These are phyloP conservation scores for Yponomeuta cagnagella DNA, from an alignment of 2,888 invertebrate species.

Conservation along the genomic window DNA sequence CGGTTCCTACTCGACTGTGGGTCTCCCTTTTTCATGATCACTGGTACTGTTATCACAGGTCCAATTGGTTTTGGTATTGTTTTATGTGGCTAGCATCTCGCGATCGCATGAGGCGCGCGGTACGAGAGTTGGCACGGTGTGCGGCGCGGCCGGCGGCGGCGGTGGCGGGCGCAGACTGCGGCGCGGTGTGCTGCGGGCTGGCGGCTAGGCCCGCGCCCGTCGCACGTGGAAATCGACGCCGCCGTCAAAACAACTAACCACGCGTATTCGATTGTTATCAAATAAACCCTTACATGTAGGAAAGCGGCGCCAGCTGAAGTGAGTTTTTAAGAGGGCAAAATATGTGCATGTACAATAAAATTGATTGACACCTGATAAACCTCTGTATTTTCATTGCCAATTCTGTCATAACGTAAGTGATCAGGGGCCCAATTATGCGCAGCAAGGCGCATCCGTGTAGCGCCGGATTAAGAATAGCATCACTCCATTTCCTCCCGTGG, in stretches of 20 bases:
- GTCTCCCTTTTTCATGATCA: slow-evolving; percentile 17
- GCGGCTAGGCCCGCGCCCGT: slow-evolving; percentile 27
- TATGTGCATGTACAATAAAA: background rate
- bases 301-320: background rate
- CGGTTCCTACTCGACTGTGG: slow-evolving; percentile 9
- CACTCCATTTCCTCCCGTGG: too few relatives aligned
- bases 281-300: slow-evolving; percentile 12
- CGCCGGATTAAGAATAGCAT: too few relatives aligned
- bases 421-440: too few relatives aligned
- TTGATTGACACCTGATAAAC: too few relatives aligned
- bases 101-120: slow-evolving; percentile 14
- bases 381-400: too few relatives aligned
- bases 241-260: slow-evolving; percentile 42
- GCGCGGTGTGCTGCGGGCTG: slow-evolving; percentile 29
- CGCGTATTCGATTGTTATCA: slow-evolving; percentile 13
- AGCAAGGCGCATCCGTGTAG: too few relatives aligned
- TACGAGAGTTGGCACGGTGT: slow-evolving; percentile 30
- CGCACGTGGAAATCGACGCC: slow-evolving; percentile 19
- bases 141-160: slow-evolving; percentile 40
- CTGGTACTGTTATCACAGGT: slow-evolving; percentile 5
- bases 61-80: background rate
- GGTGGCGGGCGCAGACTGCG: slow-evolving; percentile 49
- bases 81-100: background rate
- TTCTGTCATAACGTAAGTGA: too few relatives aligned
- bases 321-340: background rate